Percentiles rank a stretch among this genome's conserved stretches.
These are phyloP conservation scores for Megathymus violae DNA, from an alignment of 1,140 invertebrate genomes.

Conservation along the genomic window DNA sequence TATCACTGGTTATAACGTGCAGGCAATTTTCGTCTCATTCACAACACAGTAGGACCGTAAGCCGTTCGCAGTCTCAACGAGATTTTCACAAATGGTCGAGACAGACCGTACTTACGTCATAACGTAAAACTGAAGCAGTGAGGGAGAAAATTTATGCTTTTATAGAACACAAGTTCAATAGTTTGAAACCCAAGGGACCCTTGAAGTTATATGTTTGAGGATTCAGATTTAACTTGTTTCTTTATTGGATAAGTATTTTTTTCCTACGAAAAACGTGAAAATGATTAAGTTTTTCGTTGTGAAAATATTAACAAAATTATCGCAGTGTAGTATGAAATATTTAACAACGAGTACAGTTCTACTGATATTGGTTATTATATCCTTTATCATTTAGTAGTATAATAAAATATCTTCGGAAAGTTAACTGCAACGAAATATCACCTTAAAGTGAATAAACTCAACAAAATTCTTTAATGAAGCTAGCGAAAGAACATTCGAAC, in stretches of 20 bases:
- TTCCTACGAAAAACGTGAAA: no score
- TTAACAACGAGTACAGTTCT: no score
- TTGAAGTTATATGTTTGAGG: slow-evolving; percentile 10
- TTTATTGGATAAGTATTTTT: slow-evolving; percentile 2
- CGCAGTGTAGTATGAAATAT: no score
- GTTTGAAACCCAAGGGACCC: slow-evolving; percentile 43
- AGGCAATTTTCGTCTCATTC: slow-evolving; percentile 16
- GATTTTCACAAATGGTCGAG: slow-evolving; percentile 27
- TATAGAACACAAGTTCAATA: slow-evolving; percentile 50
- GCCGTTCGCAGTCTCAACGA: slow-evolving; percentile 3
- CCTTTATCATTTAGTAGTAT: no score
- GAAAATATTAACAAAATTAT: no score
- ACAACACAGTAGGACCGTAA: background rate
- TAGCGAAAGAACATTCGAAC: slow-evolving; percentile 6
- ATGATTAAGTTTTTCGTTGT: no score
- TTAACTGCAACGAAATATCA: background rate
- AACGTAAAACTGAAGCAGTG: slow-evolving; percentile 33
- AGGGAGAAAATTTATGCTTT: slow-evolving; percentile 49
- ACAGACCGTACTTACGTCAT: slow-evolving; percentile 37
- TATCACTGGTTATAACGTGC: background rate
- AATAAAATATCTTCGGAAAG: no score
- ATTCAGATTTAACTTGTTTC: slow-evolving; percentile 22
- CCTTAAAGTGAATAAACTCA: background rate
- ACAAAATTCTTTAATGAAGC: background rate
- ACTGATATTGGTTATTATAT: no score